Evolutionary conservation across 2,113 vertebrate genomes (phyloP).

Genomic region (Ia io): DNA sequence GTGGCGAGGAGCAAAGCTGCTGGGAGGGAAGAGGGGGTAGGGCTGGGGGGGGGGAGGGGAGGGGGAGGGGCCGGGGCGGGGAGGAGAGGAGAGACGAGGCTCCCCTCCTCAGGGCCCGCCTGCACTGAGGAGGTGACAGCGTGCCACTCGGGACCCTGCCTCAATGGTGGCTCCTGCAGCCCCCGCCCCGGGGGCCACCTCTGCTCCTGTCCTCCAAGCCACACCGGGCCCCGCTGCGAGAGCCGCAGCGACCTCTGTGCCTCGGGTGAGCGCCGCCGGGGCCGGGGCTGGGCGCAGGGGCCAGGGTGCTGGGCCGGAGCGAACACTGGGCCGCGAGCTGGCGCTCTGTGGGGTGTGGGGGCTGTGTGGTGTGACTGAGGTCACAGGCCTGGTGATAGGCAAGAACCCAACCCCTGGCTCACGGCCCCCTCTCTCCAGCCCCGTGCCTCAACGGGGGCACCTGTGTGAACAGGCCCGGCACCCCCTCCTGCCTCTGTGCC

Average conservation of each 20-base stretch:
- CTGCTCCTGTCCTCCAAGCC: slow-evolving; percentile 70
- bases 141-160: slow-evolving; percentile 73
- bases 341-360: neutral
- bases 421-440: slow-evolving; percentile 64
- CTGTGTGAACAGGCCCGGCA: slow-evolving; percentile 58
- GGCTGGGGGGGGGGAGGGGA: neutral
- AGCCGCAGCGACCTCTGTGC: slow-evolving; percentile 43
- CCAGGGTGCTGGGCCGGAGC: neutral
- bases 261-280: slow-evolving; percentile 13
- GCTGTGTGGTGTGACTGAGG: neutral
- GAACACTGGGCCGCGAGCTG: neutral
- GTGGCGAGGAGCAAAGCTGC: neutral
- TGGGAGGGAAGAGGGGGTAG: neutral
- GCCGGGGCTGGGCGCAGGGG: neutral
- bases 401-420: slow-evolving; percentile 44
- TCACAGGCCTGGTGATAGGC: neutral
- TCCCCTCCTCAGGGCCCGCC: slow-evolving; percentile 52
- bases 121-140: slow-evolving; percentile 67
- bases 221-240: slow-evolving; percentile 70
- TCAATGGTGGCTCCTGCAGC: slow-evolving; percentile 75
- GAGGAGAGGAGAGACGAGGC: neutral
- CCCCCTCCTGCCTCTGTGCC: slow-evolving; percentile 64
- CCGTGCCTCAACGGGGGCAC: slow-evolving; percentile 74
- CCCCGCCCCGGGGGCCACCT: slow-evolving; percentile 59
- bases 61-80: neutral